Evolutionary conservation across 2,113 vertebrate genomes (phyloP).

Genomic region (Sturnira hondurensis): DNA sequence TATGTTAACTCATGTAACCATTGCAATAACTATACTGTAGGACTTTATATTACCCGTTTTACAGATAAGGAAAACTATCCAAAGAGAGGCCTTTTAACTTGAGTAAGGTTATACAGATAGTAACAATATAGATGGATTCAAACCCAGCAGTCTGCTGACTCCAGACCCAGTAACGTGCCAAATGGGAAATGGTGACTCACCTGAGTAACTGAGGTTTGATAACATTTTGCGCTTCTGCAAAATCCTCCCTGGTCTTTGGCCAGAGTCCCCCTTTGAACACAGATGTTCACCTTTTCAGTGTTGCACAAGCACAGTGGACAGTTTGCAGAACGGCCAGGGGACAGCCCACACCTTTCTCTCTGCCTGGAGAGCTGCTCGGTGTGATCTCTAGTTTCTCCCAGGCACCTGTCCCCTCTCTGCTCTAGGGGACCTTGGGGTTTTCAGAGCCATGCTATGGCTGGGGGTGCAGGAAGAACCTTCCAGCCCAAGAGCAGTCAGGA

Average conservation of each 20-base stretch:
- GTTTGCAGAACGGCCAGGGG: neutral
- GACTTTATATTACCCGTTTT: neutral
- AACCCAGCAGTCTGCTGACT: neutral
- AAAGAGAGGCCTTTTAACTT: neutral
- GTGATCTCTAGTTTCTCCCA: neutral
- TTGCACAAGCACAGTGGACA: neutral
- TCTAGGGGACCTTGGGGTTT: neutral
- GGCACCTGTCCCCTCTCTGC: neutral
- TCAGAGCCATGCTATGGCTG: neutral
- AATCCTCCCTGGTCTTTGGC: neutral
- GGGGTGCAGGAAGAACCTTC: neutral
- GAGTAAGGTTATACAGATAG: neutral
- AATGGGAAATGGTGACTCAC: neutral
- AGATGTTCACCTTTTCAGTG: neutral
- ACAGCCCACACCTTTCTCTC: neutral
- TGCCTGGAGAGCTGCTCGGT: neutral
- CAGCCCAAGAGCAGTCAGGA: neutral
- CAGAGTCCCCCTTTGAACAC: neutral
- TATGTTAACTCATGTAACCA: neutral
- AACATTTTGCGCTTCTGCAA: neutral
- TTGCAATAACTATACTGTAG: neutral
- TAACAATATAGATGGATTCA: neutral
- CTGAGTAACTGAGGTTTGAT: neutral
- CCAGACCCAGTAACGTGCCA: neutral
- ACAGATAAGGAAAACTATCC: slow-evolving; percentile 1